Base-by-base conservation (phyloP, 2,113 vertebrate species). In the Zosterops borbonicus region DNA sequence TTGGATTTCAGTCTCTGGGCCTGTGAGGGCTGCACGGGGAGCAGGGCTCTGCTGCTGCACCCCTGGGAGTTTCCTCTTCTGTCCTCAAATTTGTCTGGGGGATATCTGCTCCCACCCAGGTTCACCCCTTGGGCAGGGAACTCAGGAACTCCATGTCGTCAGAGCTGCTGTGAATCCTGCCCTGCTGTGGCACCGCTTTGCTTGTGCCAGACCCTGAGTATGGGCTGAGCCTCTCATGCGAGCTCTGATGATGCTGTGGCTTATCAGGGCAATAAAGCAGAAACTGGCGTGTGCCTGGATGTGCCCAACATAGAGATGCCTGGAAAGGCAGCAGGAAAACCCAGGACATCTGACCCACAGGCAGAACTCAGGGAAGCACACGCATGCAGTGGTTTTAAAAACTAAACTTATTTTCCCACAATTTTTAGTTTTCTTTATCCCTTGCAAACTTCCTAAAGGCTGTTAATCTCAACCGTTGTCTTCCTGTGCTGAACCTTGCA, bases 401-500 rank as follows among this genome's bases (percentile, higher is more conserved):
- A 29, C 60, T 63, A 7, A 88, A 70, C 33, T 85, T 11, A 3
- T 11, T 92, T 88, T 27, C 20, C 42, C 49, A 46, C 18, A 46
- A 27, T 60, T 92, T 92, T 37, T 75, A 21, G 53, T 37, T 75
- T 82, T 58, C 74, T 89, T 56, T 87, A 49, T 90, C 62, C 86
- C 22, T 87, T 25, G 1, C 56, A 46, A 96, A 87, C 94, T 94
- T 96, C 88, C 80, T 92, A 92, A 75, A 33, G 1, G 5, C 82
- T 67, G 56, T 67, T 90, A 44, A 60, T 42, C 41, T 68, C 59
- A 96, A 96, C 94, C 2, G 65, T 84, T 92, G 52, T 33, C 93
- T 97, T 96, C 95, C 92, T 95, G 92, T 87, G 88, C 90, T 68
- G 39, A 90, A 83, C 79, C 69, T 82, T 39, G 56, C 73, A 33